These are phyloP conservation scores for Synergus itoensis DNA, from an alignment of 2,888 invertebrate species.

Conservation along the genomic window DNA sequence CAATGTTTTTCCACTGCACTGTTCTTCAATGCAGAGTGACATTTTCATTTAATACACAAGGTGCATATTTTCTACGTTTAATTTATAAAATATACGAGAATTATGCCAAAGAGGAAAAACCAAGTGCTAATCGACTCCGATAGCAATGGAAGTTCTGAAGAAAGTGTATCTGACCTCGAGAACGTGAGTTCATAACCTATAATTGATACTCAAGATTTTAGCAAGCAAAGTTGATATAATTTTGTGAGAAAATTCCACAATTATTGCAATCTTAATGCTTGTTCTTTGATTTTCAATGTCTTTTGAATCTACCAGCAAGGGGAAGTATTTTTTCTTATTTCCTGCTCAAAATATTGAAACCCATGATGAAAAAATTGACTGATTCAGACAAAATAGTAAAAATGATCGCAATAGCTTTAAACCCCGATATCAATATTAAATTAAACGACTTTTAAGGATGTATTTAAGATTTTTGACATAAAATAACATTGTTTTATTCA, in stretches of 20 bases:
- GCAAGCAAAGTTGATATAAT: background rate
- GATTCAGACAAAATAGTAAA: background rate
- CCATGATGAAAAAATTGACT: background rate
- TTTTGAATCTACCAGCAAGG: background rate
- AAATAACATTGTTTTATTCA: background rate
- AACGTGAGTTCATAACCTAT: constrained; percentile 83
- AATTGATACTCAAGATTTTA: constrained; percentile 8
- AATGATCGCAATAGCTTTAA: background rate
- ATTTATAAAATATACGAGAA: constrained; percentile 24
- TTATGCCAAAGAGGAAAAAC: constrained; percentile 91
- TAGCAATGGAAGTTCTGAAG: constrained; percentile 86
- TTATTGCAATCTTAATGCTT: background rate
- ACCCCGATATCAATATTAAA: background rate
- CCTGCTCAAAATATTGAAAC: background rate
- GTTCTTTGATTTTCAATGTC: background rate
- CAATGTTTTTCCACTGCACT: background rate
- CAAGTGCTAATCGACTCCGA: constrained; percentile 91
- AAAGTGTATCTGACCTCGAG: constrained; percentile 88
- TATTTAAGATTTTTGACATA: background rate
- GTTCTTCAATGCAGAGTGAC: background rate
- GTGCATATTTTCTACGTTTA: constrained; percentile 2
- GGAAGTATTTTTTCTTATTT: background rate
- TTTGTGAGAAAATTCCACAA: background rate
- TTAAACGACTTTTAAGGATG: background rate
- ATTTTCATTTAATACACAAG: background rate